Percentiles rank a stretch among this genome's conserved stretches.
Conservation (phyloP, 2,797 vertebrate genomes). For the Sebastes taczanowskii region DNA sequence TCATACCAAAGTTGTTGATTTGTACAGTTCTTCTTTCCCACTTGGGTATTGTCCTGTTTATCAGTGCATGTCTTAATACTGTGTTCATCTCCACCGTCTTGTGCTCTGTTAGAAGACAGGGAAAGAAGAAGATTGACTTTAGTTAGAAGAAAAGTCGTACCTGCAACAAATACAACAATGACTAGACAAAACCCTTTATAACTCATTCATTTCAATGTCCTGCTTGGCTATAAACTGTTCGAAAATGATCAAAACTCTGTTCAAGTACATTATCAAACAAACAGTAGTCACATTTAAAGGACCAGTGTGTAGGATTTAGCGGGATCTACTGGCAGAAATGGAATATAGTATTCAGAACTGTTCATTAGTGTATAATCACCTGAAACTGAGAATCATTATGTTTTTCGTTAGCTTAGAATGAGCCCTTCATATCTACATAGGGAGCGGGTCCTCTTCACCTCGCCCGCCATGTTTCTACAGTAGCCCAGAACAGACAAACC, state of each 20-base stretch:
- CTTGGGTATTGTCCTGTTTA: constrained; percentile 59
- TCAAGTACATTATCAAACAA: neutral
- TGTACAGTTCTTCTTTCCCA: constrained; percentile 68
- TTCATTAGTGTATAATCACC: no score
- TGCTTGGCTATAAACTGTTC: neutral
- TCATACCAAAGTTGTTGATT: constrained; percentile 73
- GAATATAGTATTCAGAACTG: no score
- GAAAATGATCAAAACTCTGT: neutral
- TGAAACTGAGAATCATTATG: no score
- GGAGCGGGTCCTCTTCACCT: no score
- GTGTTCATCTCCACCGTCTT: constrained; percentile 65
- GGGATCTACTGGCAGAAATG: no score
- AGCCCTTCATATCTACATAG: no score
- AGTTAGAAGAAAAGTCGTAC: neutral
- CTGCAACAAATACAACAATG: neutral
- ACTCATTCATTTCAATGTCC: neutral
- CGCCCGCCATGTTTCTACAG: no score
- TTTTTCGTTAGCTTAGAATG: no score
- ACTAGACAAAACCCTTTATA: neutral
- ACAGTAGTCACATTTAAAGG: neutral
- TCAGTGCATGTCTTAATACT: constrained; percentile 54
- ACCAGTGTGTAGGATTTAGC: no score
- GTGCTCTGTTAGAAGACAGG: constrained; percentile 39
- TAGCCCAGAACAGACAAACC: no score
- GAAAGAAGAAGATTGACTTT: neutral